Percentiles rank a stretch among this genome's conserved stretches.
These are phyloP conservation scores for Ariopsis seemanni DNA, from an alignment of 2,113 vertebrate genomes.

Conservation along the genomic window DNA sequence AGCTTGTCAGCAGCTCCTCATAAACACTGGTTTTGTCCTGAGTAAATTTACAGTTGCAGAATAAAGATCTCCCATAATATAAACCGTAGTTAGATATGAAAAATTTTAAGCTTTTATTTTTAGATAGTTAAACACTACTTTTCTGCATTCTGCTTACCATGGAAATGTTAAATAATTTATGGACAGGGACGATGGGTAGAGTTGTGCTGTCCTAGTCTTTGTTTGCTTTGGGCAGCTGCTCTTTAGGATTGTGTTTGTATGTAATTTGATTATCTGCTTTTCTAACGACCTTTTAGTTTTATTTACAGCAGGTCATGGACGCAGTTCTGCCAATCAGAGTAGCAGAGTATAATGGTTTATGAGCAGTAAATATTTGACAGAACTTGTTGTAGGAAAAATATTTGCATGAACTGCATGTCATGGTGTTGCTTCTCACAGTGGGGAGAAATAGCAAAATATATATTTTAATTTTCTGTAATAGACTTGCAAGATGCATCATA, in stretches of 20 bases:
- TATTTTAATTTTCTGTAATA: neutral
- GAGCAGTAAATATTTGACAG: neutral
- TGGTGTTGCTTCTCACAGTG: neutral
- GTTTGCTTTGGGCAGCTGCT: constrained; percentile 30
- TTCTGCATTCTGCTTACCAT: neutral
- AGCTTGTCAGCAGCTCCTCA: neutral
- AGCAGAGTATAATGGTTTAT: neutral
- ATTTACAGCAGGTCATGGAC: constrained; percentile 5
- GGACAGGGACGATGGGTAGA: neutral
- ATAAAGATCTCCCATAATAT: neutral
- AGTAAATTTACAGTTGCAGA: constrained; percentile 10
- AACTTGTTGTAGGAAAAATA: neutral
- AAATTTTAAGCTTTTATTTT: neutral
- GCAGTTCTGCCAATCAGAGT: neutral
- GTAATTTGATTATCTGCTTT: neutral
- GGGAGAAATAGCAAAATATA: neutral
- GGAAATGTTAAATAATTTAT: constrained; percentile 12
- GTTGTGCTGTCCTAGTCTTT: neutral
- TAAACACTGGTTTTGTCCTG: neutral
- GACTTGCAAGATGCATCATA: neutral
- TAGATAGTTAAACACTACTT: neutral
- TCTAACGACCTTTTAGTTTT: constrained; percentile 3
- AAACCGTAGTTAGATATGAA: neutral
- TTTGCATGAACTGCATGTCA: neutral
- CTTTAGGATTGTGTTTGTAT: constrained; percentile 26